Conservation (phyloP, 2,113 vertebrate species). For the Oreochromis tanganicae region DNA sequence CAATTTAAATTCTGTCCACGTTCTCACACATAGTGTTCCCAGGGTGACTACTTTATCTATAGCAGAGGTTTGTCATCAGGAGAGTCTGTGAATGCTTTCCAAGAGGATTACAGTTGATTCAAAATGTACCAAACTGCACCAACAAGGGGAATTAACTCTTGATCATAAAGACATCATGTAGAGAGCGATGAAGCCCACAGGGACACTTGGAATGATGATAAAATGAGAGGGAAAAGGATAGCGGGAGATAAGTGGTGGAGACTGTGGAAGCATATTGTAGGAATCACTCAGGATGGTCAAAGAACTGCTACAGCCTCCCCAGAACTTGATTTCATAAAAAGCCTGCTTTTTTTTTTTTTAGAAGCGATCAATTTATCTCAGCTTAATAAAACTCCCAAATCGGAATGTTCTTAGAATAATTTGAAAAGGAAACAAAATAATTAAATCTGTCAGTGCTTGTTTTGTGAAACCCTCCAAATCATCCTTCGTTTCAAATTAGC, state of each 20-base stretch:
- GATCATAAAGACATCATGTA: background rate
- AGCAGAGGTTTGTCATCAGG: conserved; percentile 2
- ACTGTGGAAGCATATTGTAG: background rate
- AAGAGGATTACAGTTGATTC: conserved; percentile 6
- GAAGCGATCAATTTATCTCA: background rate
- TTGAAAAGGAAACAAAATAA: background rate
- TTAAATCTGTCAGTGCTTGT: background rate
- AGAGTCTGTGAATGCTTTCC: background rate
- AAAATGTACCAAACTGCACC: background rate
- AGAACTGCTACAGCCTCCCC: background rate
- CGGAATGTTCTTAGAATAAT: background rate
- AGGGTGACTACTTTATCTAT: background rate
- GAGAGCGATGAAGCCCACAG: background rate
- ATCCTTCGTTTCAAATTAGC: background rate
- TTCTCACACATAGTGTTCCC: background rate
- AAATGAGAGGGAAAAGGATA: background rate
- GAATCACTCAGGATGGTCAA: background rate
- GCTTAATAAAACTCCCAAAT: background rate
- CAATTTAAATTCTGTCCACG: background rate
- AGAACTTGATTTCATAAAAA: background rate
- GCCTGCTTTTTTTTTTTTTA: background rate
- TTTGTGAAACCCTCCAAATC: background rate
- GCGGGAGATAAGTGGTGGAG: background rate
- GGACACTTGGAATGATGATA: background rate
- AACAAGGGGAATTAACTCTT: conserved; percentile 1